phyloP scores from a whole-genome alignment of 2,888 invertebrate genomes.

The Lepas anatifera region DNA sequence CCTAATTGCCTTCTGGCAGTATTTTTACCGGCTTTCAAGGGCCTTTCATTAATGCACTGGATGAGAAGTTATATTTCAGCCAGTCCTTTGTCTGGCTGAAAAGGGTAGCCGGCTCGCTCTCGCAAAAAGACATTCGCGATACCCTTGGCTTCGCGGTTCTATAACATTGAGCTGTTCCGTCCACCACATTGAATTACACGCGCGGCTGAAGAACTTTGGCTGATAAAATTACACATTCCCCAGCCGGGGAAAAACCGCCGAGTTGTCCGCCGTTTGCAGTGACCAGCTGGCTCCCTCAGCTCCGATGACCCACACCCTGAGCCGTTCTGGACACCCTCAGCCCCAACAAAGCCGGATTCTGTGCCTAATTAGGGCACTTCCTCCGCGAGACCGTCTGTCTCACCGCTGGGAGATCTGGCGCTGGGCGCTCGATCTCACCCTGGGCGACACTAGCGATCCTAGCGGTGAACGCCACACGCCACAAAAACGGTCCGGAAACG shows the following conservation, averaged over 20 bases:
- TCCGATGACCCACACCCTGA: neutral
- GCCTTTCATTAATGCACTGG: neutral
- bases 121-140: neutral
- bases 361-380: neutral
- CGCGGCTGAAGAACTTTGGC: neutral
- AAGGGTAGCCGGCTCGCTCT: slow-evolving; percentile 9
- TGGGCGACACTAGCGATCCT: too few relatives aligned
- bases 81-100: slow-evolving; percentile 2
- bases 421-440: too few relatives aligned
- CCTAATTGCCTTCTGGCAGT: neutral
- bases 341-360: neutral
- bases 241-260: neutral
- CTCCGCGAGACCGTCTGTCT: too few relatives aligned
- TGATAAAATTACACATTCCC: slow-evolving; percentile 5
- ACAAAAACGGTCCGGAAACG: too few relatives aligned
- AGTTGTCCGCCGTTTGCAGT: neutral
- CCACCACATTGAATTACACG: slow-evolving; percentile 9
- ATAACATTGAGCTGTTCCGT: slow-evolving; percentile 11
- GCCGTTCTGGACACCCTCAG: neutral
- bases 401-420: too few relatives aligned
- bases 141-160: neutral
- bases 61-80: slow-evolving; percentile 4
- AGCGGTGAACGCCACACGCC: too few relatives aligned
- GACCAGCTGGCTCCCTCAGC: neutral
- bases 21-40: neutral